Conservation (phyloP, 2,797 vertebrate genomes). For the Varecia variegata region DNA sequence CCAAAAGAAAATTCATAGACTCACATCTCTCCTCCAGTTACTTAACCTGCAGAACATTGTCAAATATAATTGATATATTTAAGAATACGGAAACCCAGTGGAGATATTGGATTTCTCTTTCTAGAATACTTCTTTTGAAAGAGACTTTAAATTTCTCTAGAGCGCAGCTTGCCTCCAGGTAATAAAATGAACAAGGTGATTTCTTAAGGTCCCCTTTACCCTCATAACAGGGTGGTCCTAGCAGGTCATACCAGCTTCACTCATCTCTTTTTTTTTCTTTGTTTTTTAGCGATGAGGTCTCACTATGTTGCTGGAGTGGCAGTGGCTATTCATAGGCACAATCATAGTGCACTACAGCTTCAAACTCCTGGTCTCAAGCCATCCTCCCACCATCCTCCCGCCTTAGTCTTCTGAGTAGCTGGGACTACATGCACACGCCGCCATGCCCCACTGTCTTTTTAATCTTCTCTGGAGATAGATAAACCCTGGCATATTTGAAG, state of each 20-base stretch:
- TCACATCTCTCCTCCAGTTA: not conserved
- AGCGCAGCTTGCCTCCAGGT: not conserved
- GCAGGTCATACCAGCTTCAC: not conserved
- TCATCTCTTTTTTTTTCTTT: not conserved
- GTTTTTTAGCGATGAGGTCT: not conserved
- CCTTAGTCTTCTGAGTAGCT: not conserved
- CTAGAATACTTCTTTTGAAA: conserved; percentile 4
- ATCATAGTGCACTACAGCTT: not conserved
- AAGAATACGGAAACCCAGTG: not conserved
- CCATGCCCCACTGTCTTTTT: not conserved
- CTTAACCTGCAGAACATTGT: not conserved
- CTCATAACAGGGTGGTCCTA: not conserved
- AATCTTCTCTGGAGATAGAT: not conserved
- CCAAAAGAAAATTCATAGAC: conserved; percentile 40
- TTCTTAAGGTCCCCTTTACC: not conserved
- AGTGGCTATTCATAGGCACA: not conserved
- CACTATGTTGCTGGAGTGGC: not conserved
- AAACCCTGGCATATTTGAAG: not conserved
- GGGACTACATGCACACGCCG: not conserved
- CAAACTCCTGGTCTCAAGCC: not conserved
- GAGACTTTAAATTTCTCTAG: conserved; percentile 6
- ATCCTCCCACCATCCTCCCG: not conserved
- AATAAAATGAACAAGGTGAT: not conserved
- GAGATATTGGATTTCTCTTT: conserved; percentile 37
- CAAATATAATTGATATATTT: conserved; percentile 29